Evolutionary conservation across 2,113 vertebrate species (phyloP).

Genomic region (Glaucomys volans): DNA sequence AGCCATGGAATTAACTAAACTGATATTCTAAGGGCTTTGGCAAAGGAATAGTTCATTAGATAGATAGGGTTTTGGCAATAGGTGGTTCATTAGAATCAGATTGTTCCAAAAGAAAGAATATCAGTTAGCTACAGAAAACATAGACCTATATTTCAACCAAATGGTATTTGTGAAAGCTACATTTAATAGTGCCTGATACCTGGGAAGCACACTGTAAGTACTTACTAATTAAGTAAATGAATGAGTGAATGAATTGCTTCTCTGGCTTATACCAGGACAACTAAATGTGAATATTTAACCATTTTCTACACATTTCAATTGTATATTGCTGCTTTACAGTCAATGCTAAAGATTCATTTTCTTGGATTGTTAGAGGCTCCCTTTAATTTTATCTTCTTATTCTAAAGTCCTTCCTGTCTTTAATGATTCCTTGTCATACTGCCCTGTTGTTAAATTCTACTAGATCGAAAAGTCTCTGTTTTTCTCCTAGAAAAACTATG

Average conservation of each 20-base stretch:
- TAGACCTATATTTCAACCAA: background rate
- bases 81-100: background rate
- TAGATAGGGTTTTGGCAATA: no score
- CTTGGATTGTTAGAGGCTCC: background rate
- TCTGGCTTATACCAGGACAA: background rate
- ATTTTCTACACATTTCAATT: background rate
- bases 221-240: background rate
- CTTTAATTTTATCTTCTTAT: slow-evolving; percentile 25
- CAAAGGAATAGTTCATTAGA: background rate
- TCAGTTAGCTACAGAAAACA: background rate
- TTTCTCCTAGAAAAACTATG: background rate
- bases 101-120: background rate
- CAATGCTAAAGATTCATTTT: background rate
- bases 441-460: background rate
- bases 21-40: background rate
- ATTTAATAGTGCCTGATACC: background rate
- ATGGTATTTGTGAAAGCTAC: background rate
- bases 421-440: background rate
- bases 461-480: background rate
- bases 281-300: background rate
- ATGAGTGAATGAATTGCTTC: background rate
- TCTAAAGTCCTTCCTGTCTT: slow-evolving; percentile 1
- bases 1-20: slow-evolving; percentile 9
- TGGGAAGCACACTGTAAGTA: background rate
- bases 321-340: background rate